Evolutionary conservation across 2,888 invertebrate genomes (phyloP), one percentile per base, ranked within the genome.

Genomic region (Drosophila mimica): DNA sequence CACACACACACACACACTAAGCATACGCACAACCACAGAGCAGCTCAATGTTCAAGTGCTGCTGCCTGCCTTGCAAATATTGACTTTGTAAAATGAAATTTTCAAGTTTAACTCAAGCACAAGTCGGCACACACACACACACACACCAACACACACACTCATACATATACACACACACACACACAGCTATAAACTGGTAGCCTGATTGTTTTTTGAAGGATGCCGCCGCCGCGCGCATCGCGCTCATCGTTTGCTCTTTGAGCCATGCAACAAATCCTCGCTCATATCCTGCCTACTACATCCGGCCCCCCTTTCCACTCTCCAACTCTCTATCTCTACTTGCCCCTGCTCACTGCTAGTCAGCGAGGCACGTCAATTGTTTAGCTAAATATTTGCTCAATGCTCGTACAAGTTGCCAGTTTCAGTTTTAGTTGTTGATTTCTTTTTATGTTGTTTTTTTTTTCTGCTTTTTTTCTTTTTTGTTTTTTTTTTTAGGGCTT

Each of bases 61-160:
- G 52, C 61, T 52, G 34, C 54, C 54, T 43, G 68, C 64, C 74
- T 56, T 25, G 78, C 84, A 90, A 90, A 90, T 90, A 91, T 90
- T 90, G 86, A 91, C 91, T 90, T 88, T 90, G 89, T 86, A 82
- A 90, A 90, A 90, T 90, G 91, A 91, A 90, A 90, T 89, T 91
- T 90, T 90, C 88, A 87, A 87, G 87, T 87, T 89, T 89, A 85
- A 86, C 85, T 86, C 88, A 85, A 85, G 83, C 80, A 83, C 62
- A 76, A 79, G 76, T 74, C 81, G 66, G 56, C 72, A 20, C 64
- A 56, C 61, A 59, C 70, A 31, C 64, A 68, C 43, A 43, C n/a
- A 43, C 40, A 5, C n/a, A 3, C 17, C 13, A 7, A 20, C 20
- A 46, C 13, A 13, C 46, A 8, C 9, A n/a, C 40, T n/a, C 6